Base-by-base conservation (phyloP, 1,140 invertebrate genomes). In the Homalodisca vitripennis region DNA sequence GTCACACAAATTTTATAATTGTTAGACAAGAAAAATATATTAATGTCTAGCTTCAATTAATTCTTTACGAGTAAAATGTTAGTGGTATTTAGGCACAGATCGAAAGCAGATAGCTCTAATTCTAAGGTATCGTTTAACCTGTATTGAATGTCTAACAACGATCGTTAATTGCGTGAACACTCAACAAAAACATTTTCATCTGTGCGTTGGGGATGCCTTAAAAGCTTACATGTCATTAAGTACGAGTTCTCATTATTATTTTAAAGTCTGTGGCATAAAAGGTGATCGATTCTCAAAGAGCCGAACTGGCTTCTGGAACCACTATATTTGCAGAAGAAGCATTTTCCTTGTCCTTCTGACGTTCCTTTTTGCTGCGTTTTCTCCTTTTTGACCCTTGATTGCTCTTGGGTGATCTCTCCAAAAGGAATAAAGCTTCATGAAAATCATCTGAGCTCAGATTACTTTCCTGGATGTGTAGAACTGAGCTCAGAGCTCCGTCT, bases 391-490 rank as follows among this genome's bases (percentile, higher is more conserved):
- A 60, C 10, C 74, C 48, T n/a, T 73, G 67, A 34, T 70, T 71
- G 13, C 71, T 66, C 73, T 84, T 84, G 0, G 84, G 83, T 3
- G 83, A 84, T 53, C 83, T 75, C 73, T 84, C 83, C 31, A 84
- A 74, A 3, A 86, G 76, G 70, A 86, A 86, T 2, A 86, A 74
- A 17, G 84, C 84, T 76, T 86, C 85, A 73, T 86, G 85, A 74
- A 86, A 86, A 75, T 85, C 84, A 73, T 86, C 84, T 3, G 84
- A 84, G 77, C 83, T 85, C n/a, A 85, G 73, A 74, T 84, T 85
- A 3, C 82, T 83, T 74, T 85, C 84, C 75, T 85, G 83, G 20
- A 86, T 82, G 75, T 85, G 84, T 26, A 86, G 78, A 31, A 86
- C 84, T 3, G 84, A 85, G 75, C 84, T 85, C 17, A 86, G 77